A percentile compares a stretch with the other conserved stretches of the same genome.
Evolutionary conservation across 2,113 vertebrate species (phyloP).

Genomic region (Cinclus mexicanus): DNA sequence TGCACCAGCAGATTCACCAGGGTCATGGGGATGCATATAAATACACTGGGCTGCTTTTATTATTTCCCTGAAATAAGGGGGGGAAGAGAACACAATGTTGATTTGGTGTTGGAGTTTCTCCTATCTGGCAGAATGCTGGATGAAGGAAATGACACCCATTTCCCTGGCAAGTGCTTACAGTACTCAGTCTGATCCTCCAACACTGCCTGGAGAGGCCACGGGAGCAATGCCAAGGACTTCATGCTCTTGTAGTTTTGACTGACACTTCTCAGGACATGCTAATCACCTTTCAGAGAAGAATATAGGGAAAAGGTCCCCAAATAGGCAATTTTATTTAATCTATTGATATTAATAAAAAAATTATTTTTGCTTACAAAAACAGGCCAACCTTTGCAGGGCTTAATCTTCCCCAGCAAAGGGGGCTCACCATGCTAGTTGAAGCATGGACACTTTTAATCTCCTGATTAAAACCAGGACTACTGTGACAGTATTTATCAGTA

Average conservation of each 20-base stretch:
- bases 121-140: not conserved
- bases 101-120: not conserved
- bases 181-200: not conserved
- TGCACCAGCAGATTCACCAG: not conserved
- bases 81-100: not conserved
- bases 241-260: not conserved
- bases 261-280: not conserved
- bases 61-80: not conserved
- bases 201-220: not conserved
- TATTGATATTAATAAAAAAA: not conserved
- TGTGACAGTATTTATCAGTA: not conserved
- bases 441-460: slow-evolving; percentile 5
- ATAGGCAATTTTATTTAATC: not conserved
- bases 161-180: not conserved
- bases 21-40: not conserved
- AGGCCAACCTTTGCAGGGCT: not conserved
- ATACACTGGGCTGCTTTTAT: not conserved
- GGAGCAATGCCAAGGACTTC: not conserved
- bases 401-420: not conserved
- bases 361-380: not conserved
- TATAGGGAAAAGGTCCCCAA: not conserved
- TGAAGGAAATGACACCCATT: not conserved
- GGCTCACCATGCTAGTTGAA: not conserved
- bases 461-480: not conserved
- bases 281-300: not conserved